phyloP scores from a whole-genome alignment of 1,140 invertebrate species.

The Ceratosolen fusciceps region DNA sequence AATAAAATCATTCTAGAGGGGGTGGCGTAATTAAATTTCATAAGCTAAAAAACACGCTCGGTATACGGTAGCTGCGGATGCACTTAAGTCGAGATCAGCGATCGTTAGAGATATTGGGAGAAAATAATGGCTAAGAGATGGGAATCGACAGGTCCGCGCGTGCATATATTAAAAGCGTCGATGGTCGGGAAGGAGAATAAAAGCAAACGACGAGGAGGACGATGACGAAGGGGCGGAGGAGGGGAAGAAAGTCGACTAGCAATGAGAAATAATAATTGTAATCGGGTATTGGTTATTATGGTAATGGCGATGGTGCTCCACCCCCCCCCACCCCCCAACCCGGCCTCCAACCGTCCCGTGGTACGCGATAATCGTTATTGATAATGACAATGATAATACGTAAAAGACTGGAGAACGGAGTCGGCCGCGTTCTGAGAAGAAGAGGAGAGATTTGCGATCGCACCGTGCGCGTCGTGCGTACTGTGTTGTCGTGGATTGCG shows the following conservation, averaged over 20 bases:
- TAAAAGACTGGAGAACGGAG: background rate
- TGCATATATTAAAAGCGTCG: too few species aligned
- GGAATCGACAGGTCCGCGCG: background rate
- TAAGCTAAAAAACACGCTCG: background rate
- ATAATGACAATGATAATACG: background rate
- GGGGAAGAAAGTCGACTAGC: too few species aligned
- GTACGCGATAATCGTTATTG: too few species aligned
- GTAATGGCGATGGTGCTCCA: too few species aligned
- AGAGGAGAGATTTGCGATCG: background rate
- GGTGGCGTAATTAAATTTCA: background rate
- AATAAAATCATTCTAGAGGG: background rate
- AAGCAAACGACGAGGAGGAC: too few species aligned
- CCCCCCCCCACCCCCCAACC: too few species aligned
- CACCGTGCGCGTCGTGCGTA: background rate
- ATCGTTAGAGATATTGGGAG: background rate
- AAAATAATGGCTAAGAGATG: background rate
- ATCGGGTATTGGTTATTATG: too few species aligned
- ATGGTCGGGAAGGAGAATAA: too few species aligned
- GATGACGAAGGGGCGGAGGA: too few species aligned
- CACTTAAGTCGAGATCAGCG: background rate
- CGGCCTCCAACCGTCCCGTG: too few species aligned
- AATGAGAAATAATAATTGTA: background rate
- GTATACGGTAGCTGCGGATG: too few species aligned
- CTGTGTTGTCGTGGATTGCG: slow-evolving; percentile 21
- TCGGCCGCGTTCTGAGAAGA: background rate